A percentile compares a stretch with the other conserved stretches of the same genome.
phyloP scores from a whole-genome alignment of 2,888 invertebrate species.

The Schizaphis graminum region DNA sequence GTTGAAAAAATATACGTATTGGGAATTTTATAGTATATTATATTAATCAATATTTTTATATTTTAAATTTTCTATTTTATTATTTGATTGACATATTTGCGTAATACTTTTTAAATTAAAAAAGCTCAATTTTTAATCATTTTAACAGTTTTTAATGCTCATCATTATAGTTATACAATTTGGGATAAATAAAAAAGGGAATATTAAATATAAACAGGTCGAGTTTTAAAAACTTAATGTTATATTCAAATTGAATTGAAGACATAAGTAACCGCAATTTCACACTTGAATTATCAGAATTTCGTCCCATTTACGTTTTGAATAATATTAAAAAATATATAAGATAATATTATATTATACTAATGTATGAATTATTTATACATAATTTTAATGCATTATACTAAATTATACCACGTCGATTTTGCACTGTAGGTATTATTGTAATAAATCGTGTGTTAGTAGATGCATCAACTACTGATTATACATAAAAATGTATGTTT shows the following conservation, averaged over 20 bases:
- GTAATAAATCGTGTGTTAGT: not conserved
- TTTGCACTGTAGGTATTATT: not conserved
- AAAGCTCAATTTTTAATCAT: not conserved
- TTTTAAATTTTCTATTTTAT: not conserved
- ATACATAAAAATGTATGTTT: not conserved
- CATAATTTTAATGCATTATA: not conserved
- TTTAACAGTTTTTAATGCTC: not conserved
- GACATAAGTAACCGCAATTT: not conserved
- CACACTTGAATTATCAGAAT: not conserved
- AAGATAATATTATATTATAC: not conserved
- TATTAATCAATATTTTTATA: not conserved
- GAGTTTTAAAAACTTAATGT: not conserved
- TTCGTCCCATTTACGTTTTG: not conserved
- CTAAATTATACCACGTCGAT: not conserved
- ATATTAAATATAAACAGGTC: not conserved
- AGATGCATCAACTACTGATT: not conserved
- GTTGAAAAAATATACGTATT: not conserved
- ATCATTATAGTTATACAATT: not conserved
- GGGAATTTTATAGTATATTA: not conserved
- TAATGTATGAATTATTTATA: not conserved
- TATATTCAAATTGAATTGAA: not conserved
- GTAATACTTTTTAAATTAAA: not conserved
- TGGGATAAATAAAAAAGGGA: not conserved
- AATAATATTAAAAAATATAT: not conserved
- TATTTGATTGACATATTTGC: not conserved